Evolutionary conservation across 2,113 vertebrate species (phyloP).

Genomic region (Abramis brama): DNA sequence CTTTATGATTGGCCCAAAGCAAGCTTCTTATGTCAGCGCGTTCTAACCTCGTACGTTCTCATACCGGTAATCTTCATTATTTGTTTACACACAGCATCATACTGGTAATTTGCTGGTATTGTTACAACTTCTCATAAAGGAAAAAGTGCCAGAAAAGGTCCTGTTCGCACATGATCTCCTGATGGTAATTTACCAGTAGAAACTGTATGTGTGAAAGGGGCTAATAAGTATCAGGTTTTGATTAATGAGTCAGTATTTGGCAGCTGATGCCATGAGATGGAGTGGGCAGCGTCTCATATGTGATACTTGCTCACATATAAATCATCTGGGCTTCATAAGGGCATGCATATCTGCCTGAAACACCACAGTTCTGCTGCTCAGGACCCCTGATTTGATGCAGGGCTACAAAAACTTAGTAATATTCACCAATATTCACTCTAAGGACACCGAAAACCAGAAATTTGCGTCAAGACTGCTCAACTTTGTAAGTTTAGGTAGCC

Average conservation of each 20-base stretch:
- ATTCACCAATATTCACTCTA: background rate
- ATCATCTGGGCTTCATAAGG: background rate
- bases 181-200: too few species aligned
- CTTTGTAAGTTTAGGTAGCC: conserved; percentile 47
- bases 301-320: background rate
- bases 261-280: conserved; percentile 70
- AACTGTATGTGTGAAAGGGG: too few species aligned
- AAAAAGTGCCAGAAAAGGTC: too few species aligned
- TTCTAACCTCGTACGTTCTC: too few species aligned
- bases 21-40: too few species aligned
- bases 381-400: background rate
- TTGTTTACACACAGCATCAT: too few species aligned
- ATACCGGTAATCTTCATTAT: too few species aligned
- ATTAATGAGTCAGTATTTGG: conserved; percentile 72
- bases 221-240: conserved; percentile 37
- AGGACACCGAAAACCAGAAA: background rate
- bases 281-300: conserved; percentile 74
- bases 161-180: too few species aligned
- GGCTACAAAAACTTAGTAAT: background rate
- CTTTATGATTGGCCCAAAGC: too few species aligned
- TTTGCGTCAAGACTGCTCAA: conserved; percentile 40
- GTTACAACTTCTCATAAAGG: too few species aligned
- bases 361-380: conserved; percentile 60
- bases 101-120: too few species aligned
- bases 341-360: conserved; percentile 80